A percentile compares a stretch with the other conserved stretches of the same genome.
Evolutionary conservation across 2,888 invertebrate species (phyloP).

Genomic region (Orthosia cruda): DNA sequence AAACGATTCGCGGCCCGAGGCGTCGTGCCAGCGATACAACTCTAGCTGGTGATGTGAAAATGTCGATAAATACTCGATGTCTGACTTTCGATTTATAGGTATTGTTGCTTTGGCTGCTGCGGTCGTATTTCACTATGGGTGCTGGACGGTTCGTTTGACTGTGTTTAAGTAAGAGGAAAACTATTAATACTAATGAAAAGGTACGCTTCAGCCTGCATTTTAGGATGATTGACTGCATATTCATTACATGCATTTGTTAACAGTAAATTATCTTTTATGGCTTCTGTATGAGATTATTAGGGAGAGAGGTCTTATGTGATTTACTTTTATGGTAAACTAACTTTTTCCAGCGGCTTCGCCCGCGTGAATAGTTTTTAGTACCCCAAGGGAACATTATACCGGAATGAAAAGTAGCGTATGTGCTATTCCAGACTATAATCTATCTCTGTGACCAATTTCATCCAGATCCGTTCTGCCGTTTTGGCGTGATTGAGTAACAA

Average conservation of each 20-base stretch:
- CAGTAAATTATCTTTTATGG: not conserved
- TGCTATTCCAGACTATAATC: too few species aligned
- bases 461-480: too few species aligned
- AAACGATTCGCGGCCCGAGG: conserved; percentile 68
- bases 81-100: conserved; percentile 70
- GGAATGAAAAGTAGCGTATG: too few species aligned
- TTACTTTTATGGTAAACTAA: not conserved
- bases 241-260: conserved; percentile 18
- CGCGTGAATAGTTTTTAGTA: too few species aligned
- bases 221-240: conserved; percentile 18
- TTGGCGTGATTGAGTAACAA: too few species aligned
- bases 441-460: too few species aligned
- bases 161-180: conserved; percentile 29
- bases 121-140: conserved; percentile 63
- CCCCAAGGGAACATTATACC: too few species aligned
- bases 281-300: not conserved
- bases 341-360: not conserved
- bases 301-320: not conserved
- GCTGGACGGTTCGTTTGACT: conserved; percentile 28
- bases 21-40: conserved; percentile 62
- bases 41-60: conserved; percentile 74
- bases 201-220: not conserved
- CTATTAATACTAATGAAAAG: conserved; percentile 16
- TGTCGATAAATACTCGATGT: conserved; percentile 73
- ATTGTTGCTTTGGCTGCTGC: conserved; percentile 59